Evolutionary conservation across 2,888 invertebrate genomes (phyloP).

Genomic region (Lochmaea capreae): DNA sequence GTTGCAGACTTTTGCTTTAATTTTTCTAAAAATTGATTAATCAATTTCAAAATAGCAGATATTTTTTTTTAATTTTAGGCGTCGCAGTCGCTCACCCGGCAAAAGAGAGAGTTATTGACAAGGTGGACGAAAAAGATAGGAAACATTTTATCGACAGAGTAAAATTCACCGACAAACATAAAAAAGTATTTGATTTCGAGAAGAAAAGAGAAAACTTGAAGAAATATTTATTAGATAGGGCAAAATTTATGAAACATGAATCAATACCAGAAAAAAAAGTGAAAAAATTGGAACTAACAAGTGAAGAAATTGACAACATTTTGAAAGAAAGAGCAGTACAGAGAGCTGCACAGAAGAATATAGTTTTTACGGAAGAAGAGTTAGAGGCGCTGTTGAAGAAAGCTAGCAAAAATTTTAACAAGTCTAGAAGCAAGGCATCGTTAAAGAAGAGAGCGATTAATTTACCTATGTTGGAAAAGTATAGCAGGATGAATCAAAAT

Average conservation of each 20-base stretch:
- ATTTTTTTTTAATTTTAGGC: background rate
- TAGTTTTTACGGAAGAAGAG: slow-evolving; percentile 57
- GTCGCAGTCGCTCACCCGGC: background rate
- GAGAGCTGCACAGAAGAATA: slow-evolving; percentile 55
- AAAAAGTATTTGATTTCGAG: slow-evolving; percentile 37
- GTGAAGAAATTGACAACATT: slow-evolving; percentile 55
- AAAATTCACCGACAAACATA: slow-evolving; percentile 45
- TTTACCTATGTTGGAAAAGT: slow-evolving; percentile 40
- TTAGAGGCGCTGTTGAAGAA: slow-evolving; percentile 54
- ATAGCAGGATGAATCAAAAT: slow-evolving; percentile 6
- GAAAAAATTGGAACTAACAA: slow-evolving; percentile 39
- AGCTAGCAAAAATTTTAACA: slow-evolving; percentile 52
- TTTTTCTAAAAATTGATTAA: too few species aligned
- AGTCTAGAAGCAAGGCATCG: slow-evolving; percentile 42
- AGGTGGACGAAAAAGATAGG: slow-evolving; percentile 38
- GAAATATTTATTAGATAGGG: slow-evolving; percentile 34
- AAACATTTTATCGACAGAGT: slow-evolving; percentile 44
- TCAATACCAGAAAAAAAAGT: slow-evolving; percentile 28
- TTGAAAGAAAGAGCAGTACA: slow-evolving; percentile 56
- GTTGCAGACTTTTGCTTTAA: too few species aligned
- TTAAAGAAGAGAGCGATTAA: slow-evolving; percentile 50
- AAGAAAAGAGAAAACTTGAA: slow-evolving; percentile 42
- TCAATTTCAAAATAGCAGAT: too few species aligned
- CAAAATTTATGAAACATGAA: slow-evolving; percentile 25
- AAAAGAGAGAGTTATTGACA: slow-evolving; percentile 25